Percentiles rank a stretch among this genome's conserved stretches.
phyloP scores from a whole-genome alignment of 2,113 vertebrate genomes.

The Zingel zingel region DNA sequence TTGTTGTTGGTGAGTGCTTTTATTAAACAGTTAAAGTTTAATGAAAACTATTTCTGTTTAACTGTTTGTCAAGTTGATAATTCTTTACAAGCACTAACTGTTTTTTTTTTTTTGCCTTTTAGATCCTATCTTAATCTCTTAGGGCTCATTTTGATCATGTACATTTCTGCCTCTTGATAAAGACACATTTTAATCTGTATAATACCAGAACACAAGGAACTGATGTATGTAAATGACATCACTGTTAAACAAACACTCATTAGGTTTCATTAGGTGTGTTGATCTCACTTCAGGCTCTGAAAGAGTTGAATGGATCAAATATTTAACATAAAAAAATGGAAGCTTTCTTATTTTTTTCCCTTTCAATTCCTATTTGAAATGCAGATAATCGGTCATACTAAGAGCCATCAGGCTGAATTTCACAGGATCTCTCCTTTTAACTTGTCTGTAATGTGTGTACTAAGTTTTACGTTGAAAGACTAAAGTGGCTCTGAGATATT shows the following conservation, averaged over 20 bases:
- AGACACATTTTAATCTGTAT: accelerated
- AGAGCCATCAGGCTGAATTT: not conserved
- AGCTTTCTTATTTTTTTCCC: not conserved
- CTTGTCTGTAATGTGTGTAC: not conserved
- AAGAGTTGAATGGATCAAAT: accelerated
- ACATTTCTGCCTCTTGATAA: accelerated
- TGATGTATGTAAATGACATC: accelerated
- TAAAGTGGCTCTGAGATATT: constrained; percentile 12
- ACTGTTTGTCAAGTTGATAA: too few species aligned
- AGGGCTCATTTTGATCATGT: not conserved
- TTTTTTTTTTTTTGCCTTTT: too few species aligned
- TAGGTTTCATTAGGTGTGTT: not conserved
- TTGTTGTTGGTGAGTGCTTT: too few species aligned
- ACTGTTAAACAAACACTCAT: not conserved
- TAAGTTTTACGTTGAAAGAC: not conserved
- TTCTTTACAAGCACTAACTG: too few species aligned
- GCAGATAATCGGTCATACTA: accelerated
- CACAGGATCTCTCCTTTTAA: not conserved
- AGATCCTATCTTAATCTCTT: not conserved
- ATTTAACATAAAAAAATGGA: not conserved
- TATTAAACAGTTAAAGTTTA: too few species aligned
- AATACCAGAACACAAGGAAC: accelerated
- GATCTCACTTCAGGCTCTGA: not conserved
- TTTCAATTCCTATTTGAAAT: not conserved
- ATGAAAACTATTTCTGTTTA: too few species aligned